phyloP scores from a whole-genome alignment of 2,113 vertebrate genomes.

The Condylura cristata region DNA sequence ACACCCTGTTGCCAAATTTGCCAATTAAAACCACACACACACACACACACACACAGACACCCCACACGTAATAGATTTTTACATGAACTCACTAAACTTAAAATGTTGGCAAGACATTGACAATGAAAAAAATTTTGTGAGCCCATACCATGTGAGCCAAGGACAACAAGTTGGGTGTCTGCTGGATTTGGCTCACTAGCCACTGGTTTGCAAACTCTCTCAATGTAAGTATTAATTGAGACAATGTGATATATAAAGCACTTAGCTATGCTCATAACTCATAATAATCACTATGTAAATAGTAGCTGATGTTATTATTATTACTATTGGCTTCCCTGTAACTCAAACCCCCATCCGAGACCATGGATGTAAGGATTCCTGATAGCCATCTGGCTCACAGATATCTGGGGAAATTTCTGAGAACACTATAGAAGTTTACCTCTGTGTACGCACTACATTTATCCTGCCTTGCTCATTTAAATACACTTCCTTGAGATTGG shows the following conservation, averaged over 20 bases:
- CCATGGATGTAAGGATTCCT: neutral
- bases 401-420: neutral
- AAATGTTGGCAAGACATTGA: slow-evolving; percentile 40
- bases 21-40: neutral
- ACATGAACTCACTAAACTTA: slow-evolving; percentile 20
- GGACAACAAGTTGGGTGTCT: neutral
- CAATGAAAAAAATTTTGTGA: neutral
- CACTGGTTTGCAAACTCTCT: neutral
- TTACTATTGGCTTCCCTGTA: neutral
- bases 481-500: neutral
- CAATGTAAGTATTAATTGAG: neutral
- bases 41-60: too few relatives aligned
- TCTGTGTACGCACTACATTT: neutral
- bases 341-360: neutral
- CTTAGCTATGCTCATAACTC: neutral
- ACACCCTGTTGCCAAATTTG: neutral
- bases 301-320: neutral
- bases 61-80: neutral
- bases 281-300: slow-evolving; percentile 35
- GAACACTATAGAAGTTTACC: neutral
- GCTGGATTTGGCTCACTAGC: neutral
- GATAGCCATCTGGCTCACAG: neutral
- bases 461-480: neutral
- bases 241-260: neutral
- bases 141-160: neutral